phyloP scores from a whole-genome alignment of 2,113 vertebrate genomes.

The Carassius carassius region DNA sequence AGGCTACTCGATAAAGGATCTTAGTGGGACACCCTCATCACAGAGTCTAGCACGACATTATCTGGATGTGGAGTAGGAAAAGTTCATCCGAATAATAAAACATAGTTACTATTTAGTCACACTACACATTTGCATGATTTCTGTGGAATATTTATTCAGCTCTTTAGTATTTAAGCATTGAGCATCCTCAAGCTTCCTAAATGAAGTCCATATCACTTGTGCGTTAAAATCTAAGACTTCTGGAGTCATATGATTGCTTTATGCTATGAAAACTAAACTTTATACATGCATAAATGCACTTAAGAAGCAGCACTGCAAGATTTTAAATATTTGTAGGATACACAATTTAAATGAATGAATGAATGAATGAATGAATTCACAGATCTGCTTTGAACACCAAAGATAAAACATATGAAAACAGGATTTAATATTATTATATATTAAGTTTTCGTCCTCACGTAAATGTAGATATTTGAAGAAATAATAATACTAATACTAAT shows the following conservation, averaged over 20 bases:
- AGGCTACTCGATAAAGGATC: not conserved
- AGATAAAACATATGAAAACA: too few species aligned
- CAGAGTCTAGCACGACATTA: not conserved
- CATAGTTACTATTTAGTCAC: not conserved
- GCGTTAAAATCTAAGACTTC: not conserved
- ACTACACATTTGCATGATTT: not conserved
- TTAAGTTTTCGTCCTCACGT: too few species aligned
- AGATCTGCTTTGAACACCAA: too few species aligned
- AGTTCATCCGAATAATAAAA: not conserved
- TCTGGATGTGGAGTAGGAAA: not conserved
- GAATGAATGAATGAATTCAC: too few species aligned
- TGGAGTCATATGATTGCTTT: too few species aligned
- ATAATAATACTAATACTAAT: too few species aligned
- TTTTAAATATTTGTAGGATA: too few species aligned
- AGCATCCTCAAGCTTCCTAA: too few species aligned
- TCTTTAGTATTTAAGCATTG: not conserved
- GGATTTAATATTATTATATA: too few species aligned
- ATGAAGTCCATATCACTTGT: not conserved
- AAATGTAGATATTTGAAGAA: not conserved
- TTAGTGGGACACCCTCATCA: not conserved
- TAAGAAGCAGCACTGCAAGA: not conserved
- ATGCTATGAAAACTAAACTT: too few species aligned
- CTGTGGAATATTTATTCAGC: not conserved
- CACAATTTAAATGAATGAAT: too few species aligned
- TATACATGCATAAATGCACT: not conserved